A percentile compares a stretch with the other conserved stretches of the same genome.
Evolutionary conservation across 2,888 invertebrate species (phyloP).

Genomic region (Dicycla oo): DNA sequence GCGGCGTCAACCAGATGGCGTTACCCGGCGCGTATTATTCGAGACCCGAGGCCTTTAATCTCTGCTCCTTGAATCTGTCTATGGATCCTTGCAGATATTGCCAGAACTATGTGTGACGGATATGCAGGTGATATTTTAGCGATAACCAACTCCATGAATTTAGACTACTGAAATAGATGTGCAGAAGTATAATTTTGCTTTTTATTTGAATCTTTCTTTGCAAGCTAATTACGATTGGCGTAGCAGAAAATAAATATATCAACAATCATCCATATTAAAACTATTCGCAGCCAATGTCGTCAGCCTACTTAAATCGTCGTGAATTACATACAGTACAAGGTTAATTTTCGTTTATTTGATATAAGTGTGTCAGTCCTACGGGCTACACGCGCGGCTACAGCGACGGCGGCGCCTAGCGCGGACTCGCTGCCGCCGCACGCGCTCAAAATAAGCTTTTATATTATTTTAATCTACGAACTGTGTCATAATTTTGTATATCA

Average conservation of each 20-base stretch:
- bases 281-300: slow-evolving; percentile 69
- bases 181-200: neutral
- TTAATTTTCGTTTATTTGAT: slow-evolving; percentile 66
- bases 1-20: neutral
- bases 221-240: neutral
- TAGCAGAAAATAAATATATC: slow-evolving; percentile 46
- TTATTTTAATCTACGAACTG: slow-evolving; percentile 84
- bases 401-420: slow-evolving; percentile 65
- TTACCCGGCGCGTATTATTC: too few species aligned
- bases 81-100: neutral
- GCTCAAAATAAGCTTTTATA: slow-evolving; percentile 79
- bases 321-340: slow-evolving; percentile 70
- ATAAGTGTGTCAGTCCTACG: slow-evolving; percentile 62
- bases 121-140: too few species aligned
- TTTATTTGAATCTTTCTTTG: slow-evolving; percentile 1
- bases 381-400: slow-evolving; percentile 43
- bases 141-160: neutral
- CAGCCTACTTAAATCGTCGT: slow-evolving; percentile 65
- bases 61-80: neutral
- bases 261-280: slow-evolving; percentile 59
- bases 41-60: neutral
- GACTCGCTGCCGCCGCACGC: slow-evolving; percentile 55
- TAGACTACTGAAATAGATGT: neutral
- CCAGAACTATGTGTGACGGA: too few species aligned
- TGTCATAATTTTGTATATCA: slow-evolving; percentile 80